These are phyloP conservation scores for Oreocharis arfaki DNA, from an alignment of 2,113 vertebrate species.

Conservation along the genomic window DNA sequence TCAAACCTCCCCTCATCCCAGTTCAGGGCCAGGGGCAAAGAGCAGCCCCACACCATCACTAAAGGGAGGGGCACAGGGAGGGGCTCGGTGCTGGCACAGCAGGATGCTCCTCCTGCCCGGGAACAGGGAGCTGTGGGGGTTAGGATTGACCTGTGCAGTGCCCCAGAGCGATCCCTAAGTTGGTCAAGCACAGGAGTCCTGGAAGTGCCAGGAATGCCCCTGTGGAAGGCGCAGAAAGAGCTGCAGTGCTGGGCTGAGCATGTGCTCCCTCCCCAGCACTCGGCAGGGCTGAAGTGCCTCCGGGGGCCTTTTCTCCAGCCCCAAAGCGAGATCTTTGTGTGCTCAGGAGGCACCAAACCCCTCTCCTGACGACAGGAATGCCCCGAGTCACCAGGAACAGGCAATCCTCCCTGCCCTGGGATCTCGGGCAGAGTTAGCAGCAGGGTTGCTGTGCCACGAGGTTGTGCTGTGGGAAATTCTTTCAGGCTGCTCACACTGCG, in stretches of 20 bases:
- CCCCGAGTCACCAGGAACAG: neutral
- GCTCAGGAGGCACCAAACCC: neutral
- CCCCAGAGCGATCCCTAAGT: neutral
- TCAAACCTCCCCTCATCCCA: neutral
- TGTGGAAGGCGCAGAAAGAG: neutral
- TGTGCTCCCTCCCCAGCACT: neutral
- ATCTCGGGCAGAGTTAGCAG: neutral
- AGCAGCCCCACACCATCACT: neutral
- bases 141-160: neutral
- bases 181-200: neutral
- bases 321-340: neutral
- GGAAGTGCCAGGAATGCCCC: neutral
- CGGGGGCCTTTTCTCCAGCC: neutral
- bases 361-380: neutral
- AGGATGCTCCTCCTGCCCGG: neutral
- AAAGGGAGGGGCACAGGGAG: neutral
- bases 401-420: neutral
- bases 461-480: neutral
- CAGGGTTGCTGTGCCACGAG: neutral
- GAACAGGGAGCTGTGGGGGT: neutral
- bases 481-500: neutral
- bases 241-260: neutral
- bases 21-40: neutral
- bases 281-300: neutral
- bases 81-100: neutral